Evolutionary conservation across 2,888 invertebrate species (phyloP).

Genomic region (Brassicogethes aeneus): DNA sequence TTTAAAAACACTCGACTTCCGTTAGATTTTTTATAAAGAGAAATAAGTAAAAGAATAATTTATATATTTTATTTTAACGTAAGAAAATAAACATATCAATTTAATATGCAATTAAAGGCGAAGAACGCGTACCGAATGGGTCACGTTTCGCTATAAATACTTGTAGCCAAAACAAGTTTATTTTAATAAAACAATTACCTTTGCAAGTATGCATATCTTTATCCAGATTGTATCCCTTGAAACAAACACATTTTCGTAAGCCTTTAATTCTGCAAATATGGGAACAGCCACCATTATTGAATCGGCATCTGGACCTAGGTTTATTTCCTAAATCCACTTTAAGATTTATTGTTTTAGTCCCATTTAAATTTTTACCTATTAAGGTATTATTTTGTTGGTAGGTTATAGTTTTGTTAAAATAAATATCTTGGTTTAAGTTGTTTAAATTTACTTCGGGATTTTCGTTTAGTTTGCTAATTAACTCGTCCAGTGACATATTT

Average conservation of each 20-base stretch:
- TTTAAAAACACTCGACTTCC: too few relatives aligned
- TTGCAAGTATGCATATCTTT: constrained; percentile 35
- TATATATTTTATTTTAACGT: too few relatives aligned
- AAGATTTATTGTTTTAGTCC: neutral
- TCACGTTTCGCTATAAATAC: neutral
- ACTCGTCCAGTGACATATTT: neutral
- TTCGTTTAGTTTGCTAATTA: neutral
- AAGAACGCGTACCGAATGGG: too few relatives aligned
- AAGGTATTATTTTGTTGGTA: too few relatives aligned
- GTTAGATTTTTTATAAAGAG: too few relatives aligned
- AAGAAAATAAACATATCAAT: too few relatives aligned
- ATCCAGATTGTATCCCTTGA: constrained; percentile 39
- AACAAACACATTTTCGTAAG: constrained; percentile 40
- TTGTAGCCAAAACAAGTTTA: neutral
- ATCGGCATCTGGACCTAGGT: constrained; percentile 16
- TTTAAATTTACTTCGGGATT: neutral
- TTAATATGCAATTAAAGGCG: too few relatives aligned
- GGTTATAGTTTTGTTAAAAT: neutral
- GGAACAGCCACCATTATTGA: constrained; percentile 40
- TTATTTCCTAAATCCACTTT: constrained; percentile 3
- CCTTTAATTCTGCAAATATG: constrained; percentile 40
- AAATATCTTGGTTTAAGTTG: neutral
- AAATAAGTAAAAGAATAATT: too few relatives aligned
- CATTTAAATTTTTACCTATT: too few relatives aligned
- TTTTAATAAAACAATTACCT: constrained; percentile 29